These are phyloP conservation scores for Vesta saturnalis DNA, from an alignment of 2,888 invertebrate genomes.

Conservation along the genomic window DNA sequence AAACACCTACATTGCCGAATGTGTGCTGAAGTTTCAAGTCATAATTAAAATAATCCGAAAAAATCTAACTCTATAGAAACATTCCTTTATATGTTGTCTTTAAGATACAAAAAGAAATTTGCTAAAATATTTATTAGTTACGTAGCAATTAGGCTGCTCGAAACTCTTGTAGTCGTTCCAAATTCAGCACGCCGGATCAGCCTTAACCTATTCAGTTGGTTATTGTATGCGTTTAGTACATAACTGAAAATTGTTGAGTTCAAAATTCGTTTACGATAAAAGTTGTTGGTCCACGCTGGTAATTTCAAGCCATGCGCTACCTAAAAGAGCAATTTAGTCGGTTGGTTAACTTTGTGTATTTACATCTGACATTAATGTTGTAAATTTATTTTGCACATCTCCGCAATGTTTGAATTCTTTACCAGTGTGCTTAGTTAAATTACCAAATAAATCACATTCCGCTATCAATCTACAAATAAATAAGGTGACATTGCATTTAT, in stretches of 20 bases:
- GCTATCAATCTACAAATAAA: constrained; percentile 64
- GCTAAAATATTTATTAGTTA: too few species aligned
- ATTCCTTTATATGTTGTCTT: too few species aligned
- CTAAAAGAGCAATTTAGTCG: constrained; percentile 49
- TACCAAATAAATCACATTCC: constrained; percentile 63
- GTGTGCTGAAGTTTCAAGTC: too few species aligned
- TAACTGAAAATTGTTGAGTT: constrained; percentile 67
- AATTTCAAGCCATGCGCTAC: constrained; percentile 67
- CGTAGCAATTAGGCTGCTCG: too few species aligned
- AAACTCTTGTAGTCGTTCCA: too few species aligned
- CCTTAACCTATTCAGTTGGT: constrained; percentile 69
- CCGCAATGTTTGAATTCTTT: constrained; percentile 67
- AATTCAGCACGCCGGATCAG: too few species aligned
- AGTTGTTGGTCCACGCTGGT: constrained; percentile 70
- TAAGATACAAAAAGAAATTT: too few species aligned
- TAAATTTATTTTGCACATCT: constrained; percentile 72
- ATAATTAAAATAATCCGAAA: too few species aligned
- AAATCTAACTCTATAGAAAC: too few species aligned
- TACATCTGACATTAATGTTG: constrained; percentile 74
- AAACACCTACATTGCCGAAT: too few species aligned
- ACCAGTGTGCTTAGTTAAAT: constrained; percentile 67
- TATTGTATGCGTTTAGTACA: constrained; percentile 68
- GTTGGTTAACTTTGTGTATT: constrained; percentile 8
- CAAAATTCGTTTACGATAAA: constrained; percentile 68
- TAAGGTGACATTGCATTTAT: too few species aligned